Evolutionary conservation across 1,140 invertebrate genomes (phyloP), one percentile per base, ranked within the genome.

Genomic region (Carposina sasakii): DNA sequence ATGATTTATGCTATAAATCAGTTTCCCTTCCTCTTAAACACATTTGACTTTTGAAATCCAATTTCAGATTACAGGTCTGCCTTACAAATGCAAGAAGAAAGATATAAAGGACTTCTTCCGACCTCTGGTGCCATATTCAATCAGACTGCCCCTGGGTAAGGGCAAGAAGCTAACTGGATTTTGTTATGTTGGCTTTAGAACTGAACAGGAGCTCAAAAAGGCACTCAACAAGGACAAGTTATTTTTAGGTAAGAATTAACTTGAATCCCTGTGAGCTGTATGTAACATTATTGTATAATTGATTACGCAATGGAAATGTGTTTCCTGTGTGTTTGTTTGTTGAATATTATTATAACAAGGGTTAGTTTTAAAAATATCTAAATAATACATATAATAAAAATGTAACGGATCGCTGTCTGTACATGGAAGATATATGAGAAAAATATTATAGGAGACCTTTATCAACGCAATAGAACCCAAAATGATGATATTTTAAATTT

Each of bases 141-240:
- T 98, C 48, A 87, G 95, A 53, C 76, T 96, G 22, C 94, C 95
- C 0, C 49, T 76, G 2, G 72, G 71, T 0, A 78, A 82, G 58
- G 73, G 60, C 31, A 87, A 82, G 54, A 92, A 92, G 63, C 82
- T 92, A 3, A 90, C 91, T 68, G 93, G 94, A n/a, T 92, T 98
- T 56, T 96, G 95, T 22, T 98, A 93, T 87, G 92, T 96, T 37
- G 93, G 95, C 4, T 98, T 98, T 64, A 91, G 92, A 76, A 92
- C 90, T 1, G 92, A 96, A 65, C 91, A 90, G 54, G 91, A 94
- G 52, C 86, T 94, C 67, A 92, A 92, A 20, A 91, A 94, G 68
- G 96, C 93, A 3, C 79, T 98, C 52, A 85, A 88, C 22, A 97
- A 96, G 84, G 89, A 96, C 76, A 96, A 93, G 85, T 93, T 94